Evolutionary conservation across 2,888 invertebrate genomes (phyloP).

Genomic region (Ceriagrion tenellum): DNA sequence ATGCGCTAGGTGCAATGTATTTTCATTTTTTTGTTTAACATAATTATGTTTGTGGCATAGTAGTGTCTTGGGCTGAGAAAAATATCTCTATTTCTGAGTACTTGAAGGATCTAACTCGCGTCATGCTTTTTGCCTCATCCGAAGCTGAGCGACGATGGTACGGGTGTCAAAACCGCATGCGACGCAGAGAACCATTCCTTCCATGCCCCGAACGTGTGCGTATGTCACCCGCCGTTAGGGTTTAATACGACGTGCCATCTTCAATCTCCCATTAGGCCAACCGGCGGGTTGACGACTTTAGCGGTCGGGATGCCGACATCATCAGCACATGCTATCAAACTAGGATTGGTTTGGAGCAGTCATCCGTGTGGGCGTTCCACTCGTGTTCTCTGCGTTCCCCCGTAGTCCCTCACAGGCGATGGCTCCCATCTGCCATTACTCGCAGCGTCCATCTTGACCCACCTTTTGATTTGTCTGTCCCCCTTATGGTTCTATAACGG

Average conservation of each 20-base stretch:
- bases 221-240: neutral
- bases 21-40: no score
- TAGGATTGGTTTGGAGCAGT: neutral
- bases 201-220: neutral
- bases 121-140: no score
- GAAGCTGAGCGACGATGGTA: neutral
- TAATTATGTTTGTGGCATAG: no score
- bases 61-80: no score
- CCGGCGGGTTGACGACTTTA: neutral
- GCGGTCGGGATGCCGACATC: neutral
- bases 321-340: neutral
- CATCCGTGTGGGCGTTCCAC: neutral
- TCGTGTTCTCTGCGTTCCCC: neutral
- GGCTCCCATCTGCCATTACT: neutral
- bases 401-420: neutral
- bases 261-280: neutral
- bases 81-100: no score
- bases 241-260: neutral
- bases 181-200: neutral
- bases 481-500: no score
- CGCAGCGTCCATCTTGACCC: no score
- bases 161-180: neutral
- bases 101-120: no score
- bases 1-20: no score
- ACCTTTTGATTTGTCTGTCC: no score